Evolutionary conservation across 35 echinoderm and acorn worm species (phyloP), one percentile per base, ranked within the genome.

Genomic region (Heliocidaris tuberculata): DNA sequence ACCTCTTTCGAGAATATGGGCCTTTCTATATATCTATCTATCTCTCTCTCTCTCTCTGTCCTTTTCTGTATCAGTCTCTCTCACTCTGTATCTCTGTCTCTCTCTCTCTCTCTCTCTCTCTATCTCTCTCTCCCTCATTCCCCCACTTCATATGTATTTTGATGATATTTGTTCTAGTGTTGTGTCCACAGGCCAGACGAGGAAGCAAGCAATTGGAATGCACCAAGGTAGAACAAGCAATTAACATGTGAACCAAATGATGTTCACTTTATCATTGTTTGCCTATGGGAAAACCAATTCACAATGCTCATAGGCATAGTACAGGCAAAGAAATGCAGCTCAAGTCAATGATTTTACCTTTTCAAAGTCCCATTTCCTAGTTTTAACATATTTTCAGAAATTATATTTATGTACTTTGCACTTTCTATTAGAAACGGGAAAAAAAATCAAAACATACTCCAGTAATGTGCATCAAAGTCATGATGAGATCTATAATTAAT

Each of bases 131-230:
- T 19, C 27, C 60, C 7, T 24, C 65, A 0, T 24, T 70, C 60
- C 17, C 21, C 21, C 60, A 5, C 60, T 70, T 70, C 6, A 21
- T 78, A 78, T 78, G 65, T 78, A 78, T 78, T 78, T 78, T 78
- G 65, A 78, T 78, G 65, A 78, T 78, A 78, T 78, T 78, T 78
- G 65, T 24, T 78, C 65, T 78, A 78, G 65, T 78, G 65, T 78
- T 78, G 21, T 78, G 65, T 78, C 65, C 65, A 78, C 65, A 78
- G 65, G 4, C 19, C 27, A 7, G 65, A 78, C 21, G 65, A n/a
- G 65, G 27, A 78, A 78, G 65, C 65, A 78, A 78, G 65, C 65
- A 78, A 78, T 78, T n/a, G 65, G 65, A 27, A 78, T n/a, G 19
- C 19, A 78, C 65, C 65, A 78, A 78, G 65, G 65, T 78, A 78